Percentiles rank a stretch among this genome's conserved stretches.
Evolutionary conservation across 2,888 invertebrate genomes (phyloP).

Genomic region (Drosophila recens): DNA sequence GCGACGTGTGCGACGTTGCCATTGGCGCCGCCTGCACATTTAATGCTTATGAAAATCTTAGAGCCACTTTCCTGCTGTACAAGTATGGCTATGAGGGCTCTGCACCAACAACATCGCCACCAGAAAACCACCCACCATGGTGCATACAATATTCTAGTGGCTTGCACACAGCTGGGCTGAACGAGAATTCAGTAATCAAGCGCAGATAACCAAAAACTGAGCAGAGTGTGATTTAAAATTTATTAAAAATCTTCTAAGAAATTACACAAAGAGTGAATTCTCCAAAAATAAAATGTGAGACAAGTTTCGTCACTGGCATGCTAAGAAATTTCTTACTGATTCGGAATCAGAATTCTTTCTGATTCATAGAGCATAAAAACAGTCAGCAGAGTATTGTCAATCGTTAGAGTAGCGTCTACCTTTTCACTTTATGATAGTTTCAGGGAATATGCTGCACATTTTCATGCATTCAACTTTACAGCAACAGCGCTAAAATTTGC

Average conservation of each 20-base stretch:
- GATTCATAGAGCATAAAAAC: neutral
- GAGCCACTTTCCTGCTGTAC: slow-evolving; percentile 37
- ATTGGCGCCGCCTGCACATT: slow-evolving; percentile 74
- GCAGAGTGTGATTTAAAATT: slow-evolving; percentile 57
- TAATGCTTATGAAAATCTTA: slow-evolving; percentile 69
- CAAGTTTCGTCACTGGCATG: neutral
- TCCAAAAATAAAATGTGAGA: neutral
- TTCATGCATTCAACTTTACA: slow-evolving; percentile 8
- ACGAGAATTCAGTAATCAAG: slow-evolving; percentile 20
- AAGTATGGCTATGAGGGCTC: slow-evolving; percentile 4
- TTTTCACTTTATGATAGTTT: slow-evolving; percentile 11
- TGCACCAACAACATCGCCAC: neutral
- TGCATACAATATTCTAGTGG: slow-evolving; percentile 40
- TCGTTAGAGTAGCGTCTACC: too few species aligned
- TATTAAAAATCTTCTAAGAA: slow-evolving; percentile 52
- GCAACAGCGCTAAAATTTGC: slow-evolving; percentile 4
- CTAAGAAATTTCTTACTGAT: neutral
- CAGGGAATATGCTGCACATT: neutral
- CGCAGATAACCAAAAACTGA: neutral
- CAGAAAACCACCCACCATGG: neutral
- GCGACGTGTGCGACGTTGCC: slow-evolving; percentile 68
- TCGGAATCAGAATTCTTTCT: neutral
- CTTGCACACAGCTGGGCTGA: slow-evolving; percentile 38
- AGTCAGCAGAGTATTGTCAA: neutral
- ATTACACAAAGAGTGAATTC: neutral